A percentile compares a stretch with the other conserved stretches of the same genome.
phyloP scores from a whole-genome alignment of 2,888 invertebrate species.

The Ophion obscuratus region DNA sequence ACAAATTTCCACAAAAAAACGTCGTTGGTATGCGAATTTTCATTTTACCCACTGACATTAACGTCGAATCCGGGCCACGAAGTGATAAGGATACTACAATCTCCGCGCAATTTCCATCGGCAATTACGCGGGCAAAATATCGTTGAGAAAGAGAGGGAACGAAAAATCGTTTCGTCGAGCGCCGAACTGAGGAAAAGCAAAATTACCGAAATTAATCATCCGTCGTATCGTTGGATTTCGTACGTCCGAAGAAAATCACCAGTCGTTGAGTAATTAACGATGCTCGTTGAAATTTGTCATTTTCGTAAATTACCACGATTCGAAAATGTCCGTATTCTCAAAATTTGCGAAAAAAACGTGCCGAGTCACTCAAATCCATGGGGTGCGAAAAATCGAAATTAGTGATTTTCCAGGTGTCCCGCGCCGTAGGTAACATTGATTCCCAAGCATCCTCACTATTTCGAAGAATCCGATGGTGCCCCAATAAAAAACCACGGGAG shows the following conservation, averaged over 20 bases:
- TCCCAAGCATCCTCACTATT: not conserved
- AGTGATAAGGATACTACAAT: not conserved
- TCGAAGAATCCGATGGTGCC: not conserved
- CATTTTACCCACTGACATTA: not conserved
- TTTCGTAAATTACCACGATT: not conserved
- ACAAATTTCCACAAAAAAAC: not conserved
- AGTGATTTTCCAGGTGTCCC: too few species aligned
- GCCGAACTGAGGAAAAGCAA: not conserved
- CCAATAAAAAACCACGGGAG: not conserved
- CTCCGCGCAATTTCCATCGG: not conserved
- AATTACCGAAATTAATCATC: not conserved
- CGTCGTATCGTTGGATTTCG: not conserved
- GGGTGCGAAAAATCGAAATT: not conserved
- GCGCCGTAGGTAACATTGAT: too few species aligned
- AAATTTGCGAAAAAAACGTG: not conserved
- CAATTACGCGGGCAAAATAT: not conserved
- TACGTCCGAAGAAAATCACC: too few species aligned
- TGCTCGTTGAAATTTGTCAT: not conserved
- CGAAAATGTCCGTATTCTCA: not conserved
- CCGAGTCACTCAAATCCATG: not conserved
- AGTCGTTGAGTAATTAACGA: not conserved
- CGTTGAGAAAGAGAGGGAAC: not conserved
- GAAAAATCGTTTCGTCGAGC: not conserved
- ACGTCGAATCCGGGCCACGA: not conserved
- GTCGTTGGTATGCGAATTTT: not conserved